phyloP scores from a whole-genome alignment of 1,140 invertebrate species.

The Adelges cooleyi region DNA sequence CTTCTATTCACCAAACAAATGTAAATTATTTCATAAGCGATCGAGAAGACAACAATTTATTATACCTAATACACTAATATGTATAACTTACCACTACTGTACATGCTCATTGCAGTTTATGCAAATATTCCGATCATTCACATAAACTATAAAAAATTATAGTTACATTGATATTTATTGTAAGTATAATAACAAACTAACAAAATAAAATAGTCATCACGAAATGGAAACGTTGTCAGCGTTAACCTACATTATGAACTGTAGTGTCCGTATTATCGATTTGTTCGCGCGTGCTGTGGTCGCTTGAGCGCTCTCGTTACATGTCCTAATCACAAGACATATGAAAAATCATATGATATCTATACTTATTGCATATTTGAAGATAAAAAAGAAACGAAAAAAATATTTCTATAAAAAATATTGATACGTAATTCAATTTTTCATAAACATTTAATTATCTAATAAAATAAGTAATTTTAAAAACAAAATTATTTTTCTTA shows the following conservation, averaged over 20 bases:
- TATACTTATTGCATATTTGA: not conserved
- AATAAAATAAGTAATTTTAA: too few relatives aligned
- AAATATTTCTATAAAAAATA: not conserved
- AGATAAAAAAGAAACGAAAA: not conserved
- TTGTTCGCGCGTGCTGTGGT: not conserved
- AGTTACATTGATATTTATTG: not conserved
- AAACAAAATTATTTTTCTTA: too few relatives aligned
- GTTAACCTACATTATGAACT: slow-evolving; percentile 11
- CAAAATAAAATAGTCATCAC: not conserved
- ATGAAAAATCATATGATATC: not conserved
- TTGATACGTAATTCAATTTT: not conserved
- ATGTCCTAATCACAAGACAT: not conserved
- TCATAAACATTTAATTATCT: too few relatives aligned
- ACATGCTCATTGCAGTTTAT: not conserved
- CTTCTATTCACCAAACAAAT: slow-evolving; percentile 41
- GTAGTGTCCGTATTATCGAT: slow-evolving; percentile 6
- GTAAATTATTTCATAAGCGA: not conserved
- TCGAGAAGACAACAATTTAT: not conserved
- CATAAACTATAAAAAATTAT: not conserved
- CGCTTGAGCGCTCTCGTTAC: not conserved
- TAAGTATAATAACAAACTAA: not conserved
- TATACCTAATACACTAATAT: not conserved
- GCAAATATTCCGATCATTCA: not conserved
- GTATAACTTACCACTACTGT: not conserved
- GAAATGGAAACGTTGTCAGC: not conserved